Evolutionary conservation across 2,113 vertebrate species (phyloP), one percentile per base, ranked within the genome.

Genomic region (Edolisoma coerulescens): DNA sequence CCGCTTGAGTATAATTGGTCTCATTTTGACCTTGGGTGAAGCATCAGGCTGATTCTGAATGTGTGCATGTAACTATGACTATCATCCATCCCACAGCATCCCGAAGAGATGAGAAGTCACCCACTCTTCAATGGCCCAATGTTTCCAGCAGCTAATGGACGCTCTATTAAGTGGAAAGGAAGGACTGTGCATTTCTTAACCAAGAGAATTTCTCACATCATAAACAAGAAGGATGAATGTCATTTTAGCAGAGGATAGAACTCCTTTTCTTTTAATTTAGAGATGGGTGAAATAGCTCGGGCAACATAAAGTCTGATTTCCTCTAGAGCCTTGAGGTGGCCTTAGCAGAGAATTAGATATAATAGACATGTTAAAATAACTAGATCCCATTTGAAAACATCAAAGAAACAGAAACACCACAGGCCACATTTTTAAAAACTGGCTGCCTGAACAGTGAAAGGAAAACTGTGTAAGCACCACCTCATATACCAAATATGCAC

Each of bases 401-500:
- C 91, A 96, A 90, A 96, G 93, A 83, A 93, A 93, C 47, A 92
- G 93, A 90, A 96, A 95, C 73, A 95, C 86, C 76, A 89, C 56
- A 90, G 68, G 73, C 76, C 93, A 92, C 56, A 86, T 84, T 95
- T 95, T 74, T 28, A 70, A 86, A 95, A 96, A 81, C 93, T 70
- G 64, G 4, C 95, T 90, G 80, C 52, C 73, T 81, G 60, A 93
- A 75, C 86, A 92, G 86, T 67, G 76, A 95, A 93, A 93, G 75
- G 67, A 89, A 94, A 92, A 90, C 86, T 81, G 64, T 96, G 86
- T 75, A 95, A 96, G 93, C 80, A 86, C 83, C 93, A 95, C 93
- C 93, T 97, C 96, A 96, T 95, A 92, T 89, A 87, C 86, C 86
- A 97, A 96, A 84, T 95, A 96, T 96, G 95, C 91, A 96, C 87